Conservation (phyloP, 2,113 vertebrate species). For the Dipodomys ordii region DNA sequence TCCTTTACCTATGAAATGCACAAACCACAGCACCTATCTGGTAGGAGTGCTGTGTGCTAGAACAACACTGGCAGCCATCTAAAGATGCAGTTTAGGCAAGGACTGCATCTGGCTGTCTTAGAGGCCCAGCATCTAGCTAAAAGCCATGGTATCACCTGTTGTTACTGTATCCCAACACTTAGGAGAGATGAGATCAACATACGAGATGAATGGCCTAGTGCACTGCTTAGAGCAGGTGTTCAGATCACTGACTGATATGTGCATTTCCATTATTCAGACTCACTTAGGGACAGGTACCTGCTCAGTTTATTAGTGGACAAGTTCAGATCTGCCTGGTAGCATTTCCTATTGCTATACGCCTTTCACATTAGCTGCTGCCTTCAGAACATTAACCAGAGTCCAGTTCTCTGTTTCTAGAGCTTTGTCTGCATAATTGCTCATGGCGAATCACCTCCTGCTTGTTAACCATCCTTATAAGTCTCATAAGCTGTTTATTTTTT, state of each 20-base stretch:
- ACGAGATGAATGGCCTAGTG: fast-evolving
- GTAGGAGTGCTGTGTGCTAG: fast-evolving
- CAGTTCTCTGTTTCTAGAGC: background rate
- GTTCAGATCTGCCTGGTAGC: background rate
- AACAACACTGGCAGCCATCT: background rate
- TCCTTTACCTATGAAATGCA: background rate
- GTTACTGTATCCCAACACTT: background rate
- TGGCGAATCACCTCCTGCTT: background rate
- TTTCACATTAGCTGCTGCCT: background rate
- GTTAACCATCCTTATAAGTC: background rate
- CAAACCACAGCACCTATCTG: background rate
- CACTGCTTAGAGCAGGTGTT: background rate
- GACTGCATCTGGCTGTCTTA: background rate
- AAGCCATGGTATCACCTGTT: background rate
- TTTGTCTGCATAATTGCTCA: no score
- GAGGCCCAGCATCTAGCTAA: background rate
- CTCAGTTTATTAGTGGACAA: background rate
- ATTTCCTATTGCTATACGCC: background rate
- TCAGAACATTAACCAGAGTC: background rate
- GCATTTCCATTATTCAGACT: background rate
- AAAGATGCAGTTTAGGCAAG: background rate
- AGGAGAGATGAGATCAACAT: background rate
- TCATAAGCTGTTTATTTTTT: background rate
- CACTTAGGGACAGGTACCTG: background rate
- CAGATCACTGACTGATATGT: fast-evolving